A percentile compares a stretch with the other conserved stretches of the same genome.
These are phyloP conservation scores for Alosa alosa DNA, from an alignment of 2,113 vertebrate species.

Conservation along the genomic window DNA sequence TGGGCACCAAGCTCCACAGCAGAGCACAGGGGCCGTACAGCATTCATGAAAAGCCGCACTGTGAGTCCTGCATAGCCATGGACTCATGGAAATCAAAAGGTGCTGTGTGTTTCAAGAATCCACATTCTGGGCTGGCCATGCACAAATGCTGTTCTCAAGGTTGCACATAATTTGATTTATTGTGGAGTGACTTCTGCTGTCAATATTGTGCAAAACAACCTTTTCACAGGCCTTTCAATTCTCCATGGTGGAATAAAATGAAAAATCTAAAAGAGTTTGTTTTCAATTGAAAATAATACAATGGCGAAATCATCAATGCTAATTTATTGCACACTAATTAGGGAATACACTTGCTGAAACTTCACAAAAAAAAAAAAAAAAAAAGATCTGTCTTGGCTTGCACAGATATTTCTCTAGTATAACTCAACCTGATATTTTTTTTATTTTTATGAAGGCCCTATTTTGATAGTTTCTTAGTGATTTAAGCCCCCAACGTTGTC, in stretches of 20 bases:
- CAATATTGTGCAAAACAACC: constrained; percentile 42
- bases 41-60: constrained; percentile 73
- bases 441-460: neutral
- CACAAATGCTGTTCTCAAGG: constrained; percentile 55
- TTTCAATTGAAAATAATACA: neutral
- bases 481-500: too few species aligned
- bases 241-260: neutral
- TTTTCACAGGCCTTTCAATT: neutral
- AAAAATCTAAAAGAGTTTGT: neutral
- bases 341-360: neutral
- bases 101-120: constrained; percentile 65
- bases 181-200: constrained; percentile 33
- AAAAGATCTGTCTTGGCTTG: neutral
- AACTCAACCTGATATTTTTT: neutral
- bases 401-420: neutral
- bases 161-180: constrained; percentile 58
- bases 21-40: constrained; percentile 31
- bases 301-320: neutral
- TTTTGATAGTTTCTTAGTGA: too few species aligned
- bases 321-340: neutral
- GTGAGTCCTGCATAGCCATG: constrained; percentile 59
- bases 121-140: constrained; percentile 39
- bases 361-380: neutral
- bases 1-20: neutral
- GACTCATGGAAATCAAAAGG: constrained; percentile 65